A percentile compares a stretch with the other conserved stretches of the same genome.
phyloP scores from a whole-genome alignment of 2,797 vertebrate genomes.

The Malurus leucopterus region DNA sequence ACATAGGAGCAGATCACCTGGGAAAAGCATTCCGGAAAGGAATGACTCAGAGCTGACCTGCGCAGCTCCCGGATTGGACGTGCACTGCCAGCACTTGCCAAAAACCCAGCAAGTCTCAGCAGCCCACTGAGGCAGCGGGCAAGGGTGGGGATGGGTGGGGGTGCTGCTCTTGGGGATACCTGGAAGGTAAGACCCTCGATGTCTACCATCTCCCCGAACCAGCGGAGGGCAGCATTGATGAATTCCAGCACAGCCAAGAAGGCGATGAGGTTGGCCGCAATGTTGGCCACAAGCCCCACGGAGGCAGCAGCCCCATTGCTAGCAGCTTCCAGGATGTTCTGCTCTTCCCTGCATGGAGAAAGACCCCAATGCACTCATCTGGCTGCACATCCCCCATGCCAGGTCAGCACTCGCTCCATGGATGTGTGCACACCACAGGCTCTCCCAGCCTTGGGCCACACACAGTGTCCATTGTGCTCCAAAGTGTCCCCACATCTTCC shows the following conservation, averaged over 20 bases:
- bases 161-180: slow-evolving; percentile 69
- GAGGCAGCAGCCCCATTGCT: slow-evolving; percentile 86
- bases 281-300: slow-evolving; percentile 85
- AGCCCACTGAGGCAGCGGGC: accelerated
- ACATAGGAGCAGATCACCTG: slow-evolving; percentile 93
- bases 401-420: accelerated
- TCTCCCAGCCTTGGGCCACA: not conserved
- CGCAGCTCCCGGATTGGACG: accelerated
- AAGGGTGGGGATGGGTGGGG: not conserved
- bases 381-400: not conserved
- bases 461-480: accelerated
- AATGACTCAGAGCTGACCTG: not conserved
- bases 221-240: slow-evolving; percentile 82
- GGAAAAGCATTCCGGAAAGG: not conserved
- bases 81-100: not conserved
- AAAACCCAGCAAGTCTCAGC: not conserved
- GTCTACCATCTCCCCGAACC: slow-evolving; percentile 89
- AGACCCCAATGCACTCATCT: not conserved
- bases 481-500: not conserved
- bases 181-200: slow-evolving; percentile 85
- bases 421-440: not conserved
- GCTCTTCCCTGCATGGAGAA: slow-evolving; percentile 76
- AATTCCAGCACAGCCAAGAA: slow-evolving; percentile 89
- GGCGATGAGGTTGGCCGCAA: slow-evolving; percentile 88
- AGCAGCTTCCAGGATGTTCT: slow-evolving; percentile 89